Evolutionary conservation across 2,888 invertebrate genomes (phyloP).

Genomic region (Drosophila vallismaia): DNA sequence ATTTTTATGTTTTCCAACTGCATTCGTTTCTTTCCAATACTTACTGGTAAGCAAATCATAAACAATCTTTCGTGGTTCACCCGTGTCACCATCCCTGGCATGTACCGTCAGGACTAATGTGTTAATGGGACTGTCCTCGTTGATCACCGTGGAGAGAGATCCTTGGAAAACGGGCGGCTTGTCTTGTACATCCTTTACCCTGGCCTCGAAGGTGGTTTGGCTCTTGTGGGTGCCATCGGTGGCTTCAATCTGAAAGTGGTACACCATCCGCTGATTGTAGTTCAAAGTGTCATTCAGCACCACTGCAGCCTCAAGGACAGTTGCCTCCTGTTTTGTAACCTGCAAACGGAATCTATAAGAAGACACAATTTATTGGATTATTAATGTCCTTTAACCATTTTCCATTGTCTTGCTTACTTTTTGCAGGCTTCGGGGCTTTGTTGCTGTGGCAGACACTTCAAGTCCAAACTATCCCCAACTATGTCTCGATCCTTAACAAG

Average conservation of each 20-base stretch:
- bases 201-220: constrained; percentile 90
- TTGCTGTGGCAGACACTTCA: constrained; percentile 86
- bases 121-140: constrained; percentile 93
- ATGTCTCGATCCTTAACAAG: constrained; percentile 91
- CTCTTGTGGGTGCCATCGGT: constrained; percentile 91
- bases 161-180: constrained; percentile 93
- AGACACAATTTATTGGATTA: not conserved
- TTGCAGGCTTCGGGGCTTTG: constrained; percentile 83
- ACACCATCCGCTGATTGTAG: constrained; percentile 90
- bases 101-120: constrained; percentile 91
- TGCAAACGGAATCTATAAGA: constrained; percentile 80
- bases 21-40: not conserved
- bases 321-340: constrained; percentile 84
- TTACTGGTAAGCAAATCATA: constrained; percentile 92
- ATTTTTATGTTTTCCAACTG: not conserved
- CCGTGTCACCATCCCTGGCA: constrained; percentile 93
- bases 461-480: constrained; percentile 91
- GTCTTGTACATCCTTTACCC: constrained; percentile 94
- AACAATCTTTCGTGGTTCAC: constrained; percentile 90
- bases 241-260: constrained; percentile 90
- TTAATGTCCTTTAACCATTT: not conserved
- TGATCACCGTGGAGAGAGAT: constrained; percentile 90
- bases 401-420: constrained; percentile 68
- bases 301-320: constrained; percentile 89
- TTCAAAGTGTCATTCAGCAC: constrained; percentile 89